Base-by-base conservation (phyloP, 2,113 vertebrate genomes). In the Epinephelus moara region DNA sequence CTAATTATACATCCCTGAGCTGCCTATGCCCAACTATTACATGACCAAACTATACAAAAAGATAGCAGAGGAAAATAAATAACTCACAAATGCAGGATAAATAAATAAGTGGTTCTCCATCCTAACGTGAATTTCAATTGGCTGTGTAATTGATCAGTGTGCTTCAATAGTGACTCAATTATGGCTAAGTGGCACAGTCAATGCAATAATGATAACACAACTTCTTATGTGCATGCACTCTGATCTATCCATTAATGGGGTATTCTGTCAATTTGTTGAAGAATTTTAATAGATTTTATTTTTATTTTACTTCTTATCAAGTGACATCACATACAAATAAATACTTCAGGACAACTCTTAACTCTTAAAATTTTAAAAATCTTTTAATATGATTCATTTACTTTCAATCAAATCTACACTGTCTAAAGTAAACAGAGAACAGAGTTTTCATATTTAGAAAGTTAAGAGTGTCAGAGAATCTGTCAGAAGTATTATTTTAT, bases 161-260 rank as follows among this genome's bases (percentile, higher is more conserved):
- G 30, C 4, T 30, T 30, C 30, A 30, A 1, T 30, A 30, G 30
- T 30, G 30, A 30, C 4, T 30, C 30, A 30, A 30, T 30, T 30
- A 30, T 30, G 30, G 30, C 30, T 30, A 30, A 30, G 30, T 30
- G 30, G 30, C 30, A 30, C 30, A 30, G 30, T 30, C 30, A 30
- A 5, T 30, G 30, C 4, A 30, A 30, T 30, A 55, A 25, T 63
- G 17, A 50, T 6, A 69, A 27, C 18, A 70, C 27, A 53, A 12
- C 2, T 8, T 49, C 53, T 33, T 53, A n/a, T n/a, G 13, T 55
- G 50, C 68, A 70, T 53, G 49, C 12, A n/a, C 6, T 19, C 30
- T 55, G 19, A 55, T 55, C n/a, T 4, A 53, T 70, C 21, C 37
- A 50, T n/a, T 23, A 70, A 70, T 55, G 40, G 68, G 50, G 55